phyloP scores from a whole-genome alignment of 1,140 invertebrate genomes.

The Drosophila malerkotliana region DNA sequence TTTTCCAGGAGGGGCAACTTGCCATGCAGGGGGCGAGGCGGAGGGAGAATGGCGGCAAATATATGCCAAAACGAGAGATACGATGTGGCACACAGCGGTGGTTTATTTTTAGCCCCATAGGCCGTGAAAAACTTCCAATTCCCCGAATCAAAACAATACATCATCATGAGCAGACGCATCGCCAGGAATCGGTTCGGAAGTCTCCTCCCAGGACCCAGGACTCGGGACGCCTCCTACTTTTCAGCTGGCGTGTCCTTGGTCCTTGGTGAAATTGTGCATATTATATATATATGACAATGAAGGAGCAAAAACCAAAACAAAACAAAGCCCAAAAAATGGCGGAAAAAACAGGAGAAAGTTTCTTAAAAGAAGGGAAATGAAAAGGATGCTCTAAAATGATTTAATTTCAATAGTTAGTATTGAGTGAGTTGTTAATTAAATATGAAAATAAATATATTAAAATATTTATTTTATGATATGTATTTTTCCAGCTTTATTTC shows the following conservation, averaged over 20 bases:
- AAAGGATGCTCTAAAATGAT: background rate
- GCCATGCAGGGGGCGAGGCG: background rate
- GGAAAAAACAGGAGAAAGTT: conserved; percentile 1
- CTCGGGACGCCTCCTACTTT: background rate
- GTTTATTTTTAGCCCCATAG: conserved; percentile 72
- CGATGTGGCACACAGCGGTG: conserved; percentile 50
- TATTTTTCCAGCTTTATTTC: too few relatives aligned
- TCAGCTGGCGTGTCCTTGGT: conserved; percentile 17
- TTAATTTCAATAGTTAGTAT: too few relatives aligned
- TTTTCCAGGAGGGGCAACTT: too few relatives aligned
- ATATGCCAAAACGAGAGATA: conserved; percentile 6
- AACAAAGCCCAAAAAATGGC: background rate
- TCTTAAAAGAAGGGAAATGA: conserved; percentile 9
- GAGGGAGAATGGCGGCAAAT: background rate
- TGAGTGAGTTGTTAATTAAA: too few relatives aligned
- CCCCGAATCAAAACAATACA: conserved; percentile 68
- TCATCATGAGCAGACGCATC: conserved; percentile 43
- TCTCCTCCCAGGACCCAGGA: conserved; percentile 11
- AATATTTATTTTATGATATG: too few relatives aligned
- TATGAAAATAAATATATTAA: background rate
- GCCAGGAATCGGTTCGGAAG: conserved; percentile 1
- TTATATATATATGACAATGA: conserved; percentile 66
- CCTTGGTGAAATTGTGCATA: conserved; percentile 70
- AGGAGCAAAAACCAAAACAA: conserved; percentile 13
- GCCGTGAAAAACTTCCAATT: conserved; percentile 45